These are phyloP conservation scores for Clanis bilineata DNA, from an alignment of 2,888 invertebrate genomes.

Conservation along the genomic window DNA sequence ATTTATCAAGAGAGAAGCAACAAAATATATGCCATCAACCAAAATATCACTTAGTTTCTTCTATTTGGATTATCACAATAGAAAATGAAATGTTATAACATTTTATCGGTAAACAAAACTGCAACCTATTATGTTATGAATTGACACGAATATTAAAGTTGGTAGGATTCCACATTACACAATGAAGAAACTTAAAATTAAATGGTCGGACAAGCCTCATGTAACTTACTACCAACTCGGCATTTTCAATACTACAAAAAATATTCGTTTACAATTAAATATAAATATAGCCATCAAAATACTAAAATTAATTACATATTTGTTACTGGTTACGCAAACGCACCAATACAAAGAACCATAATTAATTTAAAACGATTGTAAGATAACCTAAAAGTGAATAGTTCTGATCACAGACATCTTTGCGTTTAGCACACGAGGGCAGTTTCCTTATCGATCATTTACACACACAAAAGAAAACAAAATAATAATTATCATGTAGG, in stretches of 20 bases:
- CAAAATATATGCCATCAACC: slow-evolving; percentile 72
- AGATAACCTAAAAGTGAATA: slow-evolving; percentile 2
- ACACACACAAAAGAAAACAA: slow-evolving; percentile 15
- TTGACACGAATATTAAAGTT: slow-evolving; percentile 30
- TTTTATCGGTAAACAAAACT: slow-evolving; percentile 27
- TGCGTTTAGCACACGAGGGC: background rate
- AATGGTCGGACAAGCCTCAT: background rate
- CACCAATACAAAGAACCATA: background rate
- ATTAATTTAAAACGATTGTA: slow-evolving; percentile 5
- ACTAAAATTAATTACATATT: slow-evolving; percentile 11
- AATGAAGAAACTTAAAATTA: slow-evolving; percentile 7
- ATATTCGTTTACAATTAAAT: background rate
- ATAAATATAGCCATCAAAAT: slow-evolving; percentile 4
- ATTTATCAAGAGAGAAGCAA: slow-evolving; percentile 68
- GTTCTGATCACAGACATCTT: slow-evolving; percentile 10
- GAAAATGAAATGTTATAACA: slow-evolving; percentile 54
- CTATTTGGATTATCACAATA: slow-evolving; percentile 68
- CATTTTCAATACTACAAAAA: too few species aligned
- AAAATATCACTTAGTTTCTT: slow-evolving; percentile 68
- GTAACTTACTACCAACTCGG: background rate
- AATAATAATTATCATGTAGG: slow-evolving; percentile 14
- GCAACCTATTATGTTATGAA: slow-evolving; percentile 28
- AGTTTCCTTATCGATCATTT: background rate
- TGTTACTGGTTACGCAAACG: background rate
- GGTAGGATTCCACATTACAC: background rate